Percentiles rank a stretch among this genome's conserved stretches.
Conservation (phyloP, 2,113 vertebrate species). For the Laterallus jamaicensis region DNA sequence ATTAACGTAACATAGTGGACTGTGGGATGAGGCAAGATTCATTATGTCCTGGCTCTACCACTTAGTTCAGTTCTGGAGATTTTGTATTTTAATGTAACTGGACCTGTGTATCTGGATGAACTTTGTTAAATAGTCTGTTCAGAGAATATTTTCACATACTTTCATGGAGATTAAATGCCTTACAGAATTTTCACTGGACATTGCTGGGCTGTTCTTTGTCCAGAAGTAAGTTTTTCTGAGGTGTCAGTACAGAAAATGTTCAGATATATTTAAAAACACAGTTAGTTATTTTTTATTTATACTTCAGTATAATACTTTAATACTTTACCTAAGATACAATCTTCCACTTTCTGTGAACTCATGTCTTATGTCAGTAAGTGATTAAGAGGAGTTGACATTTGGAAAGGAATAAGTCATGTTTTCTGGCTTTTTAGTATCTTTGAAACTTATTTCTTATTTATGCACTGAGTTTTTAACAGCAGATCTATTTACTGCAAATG, state of each 20-base stretch:
- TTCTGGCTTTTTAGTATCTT: background rate
- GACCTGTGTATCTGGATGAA: background rate
- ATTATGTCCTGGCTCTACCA: slow-evolving; percentile 15
- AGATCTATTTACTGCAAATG: background rate
- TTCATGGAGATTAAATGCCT: background rate
- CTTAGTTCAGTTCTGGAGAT: slow-evolving; percentile 21
- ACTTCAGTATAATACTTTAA: background rate
- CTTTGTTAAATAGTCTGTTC: background rate
- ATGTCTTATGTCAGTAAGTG: background rate
- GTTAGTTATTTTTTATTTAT: background rate
- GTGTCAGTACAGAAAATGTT: background rate
- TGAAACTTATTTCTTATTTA: background rate
- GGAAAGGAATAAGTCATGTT: background rate
- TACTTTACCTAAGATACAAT: background rate
- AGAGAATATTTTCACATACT: background rate
- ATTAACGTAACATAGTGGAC: slow-evolving; percentile 24
- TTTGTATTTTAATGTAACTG: slow-evolving; percentile 18
- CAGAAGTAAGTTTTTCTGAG: background rate
- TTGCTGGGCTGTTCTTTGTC: background rate
- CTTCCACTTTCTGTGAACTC: background rate
- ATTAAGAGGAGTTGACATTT: background rate
- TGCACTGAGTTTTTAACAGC: background rate
- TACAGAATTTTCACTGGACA: background rate
- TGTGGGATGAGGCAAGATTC: slow-evolving; percentile 55
- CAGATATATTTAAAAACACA: background rate